These are phyloP conservation scores for Turritopsis rubra DNA, from an alignment of 30 jellyfish, hydroid and myxozoan genomes.

Conservation along the genomic window DNA sequence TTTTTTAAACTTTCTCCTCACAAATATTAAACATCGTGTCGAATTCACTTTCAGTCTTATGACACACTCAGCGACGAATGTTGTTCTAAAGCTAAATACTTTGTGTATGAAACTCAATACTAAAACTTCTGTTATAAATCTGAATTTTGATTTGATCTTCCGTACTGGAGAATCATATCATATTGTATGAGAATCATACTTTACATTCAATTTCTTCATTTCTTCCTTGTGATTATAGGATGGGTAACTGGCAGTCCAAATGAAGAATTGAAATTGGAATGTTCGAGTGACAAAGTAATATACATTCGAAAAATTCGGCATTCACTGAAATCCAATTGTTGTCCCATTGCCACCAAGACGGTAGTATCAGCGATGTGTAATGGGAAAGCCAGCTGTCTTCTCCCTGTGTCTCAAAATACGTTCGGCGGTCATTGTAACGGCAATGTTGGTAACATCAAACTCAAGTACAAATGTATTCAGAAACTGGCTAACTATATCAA, in stretches of 20 bases:
- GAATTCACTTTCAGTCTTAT: no score
- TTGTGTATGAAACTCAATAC: no score
- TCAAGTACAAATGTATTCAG: conserved; percentile 16
- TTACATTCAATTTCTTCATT: neutral
- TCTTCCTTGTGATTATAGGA: neutral
- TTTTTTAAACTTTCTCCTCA: no score
- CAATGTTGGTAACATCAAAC: neutral
- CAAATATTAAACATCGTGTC: no score
- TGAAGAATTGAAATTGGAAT: conserved; percentile 7
- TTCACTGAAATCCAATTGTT: neutral
- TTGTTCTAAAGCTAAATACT: no score
- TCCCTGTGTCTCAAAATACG: neutral
- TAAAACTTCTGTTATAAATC: no score
- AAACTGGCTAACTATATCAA: neutral
- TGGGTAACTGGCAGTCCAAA: conserved; percentile 5
- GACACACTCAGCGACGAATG: no score
- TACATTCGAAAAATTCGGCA: conserved; percentile 13
- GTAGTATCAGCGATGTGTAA: conserved; percentile 19
- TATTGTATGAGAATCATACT: neutral
- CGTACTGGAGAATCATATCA: no score
- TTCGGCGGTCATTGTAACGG: conserved; percentile 22
- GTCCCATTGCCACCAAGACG: conserved; percentile 5
- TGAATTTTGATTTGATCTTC: no score
- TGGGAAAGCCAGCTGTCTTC: neutral
- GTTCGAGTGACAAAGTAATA: conserved; percentile 9